Evolutionary conservation across 1,140 invertebrate genomes (phyloP), one percentile per base, ranked within the genome.

Genomic region (Lanistes nyassanus): DNA sequence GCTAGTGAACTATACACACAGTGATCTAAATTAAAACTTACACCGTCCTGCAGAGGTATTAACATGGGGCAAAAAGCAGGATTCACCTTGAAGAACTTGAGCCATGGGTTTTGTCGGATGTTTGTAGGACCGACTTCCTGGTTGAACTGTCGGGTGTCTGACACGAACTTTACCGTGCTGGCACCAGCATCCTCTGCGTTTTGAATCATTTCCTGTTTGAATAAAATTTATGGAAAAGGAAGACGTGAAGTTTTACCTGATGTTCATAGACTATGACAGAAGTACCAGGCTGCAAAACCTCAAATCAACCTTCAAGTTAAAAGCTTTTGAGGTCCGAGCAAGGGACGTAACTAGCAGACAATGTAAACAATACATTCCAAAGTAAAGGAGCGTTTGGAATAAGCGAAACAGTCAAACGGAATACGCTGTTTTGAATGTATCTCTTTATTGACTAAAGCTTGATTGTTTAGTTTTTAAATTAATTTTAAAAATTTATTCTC

Each of bases 71-170:
- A 7, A 13, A 6, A 42, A 42, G 39, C 39, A 42, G 6, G 13
- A 42, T 42, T 26, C 37, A 74, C 72, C 58, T 74, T 60, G 0
- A 74, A 51, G 21, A 42, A 60, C 21, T 66, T 42, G 0, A 74
- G 42, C 37, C 47, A 42, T 29, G 72, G 34, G n/a, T 37, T 4
- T 36, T 39, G 4, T 58, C 39, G 21, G 23, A 68, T 9, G 13
- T 55, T 31, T 11, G 21, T 3, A 2, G 56, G 51, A 21, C 68
- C 65, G 3, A 36, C 21, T 19, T 68, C 36, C 42, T n/a, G 56
- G 47, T 66, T 23, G 62, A 60, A 65, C 7, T 96, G 97, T 68
- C 85, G 69, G 56, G 85, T 83, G 74, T 88, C 87, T 71, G 82
- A 87, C 13, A 87, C 87, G 77, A 92, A 90, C 21, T 80, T 79